Evolutionary conservation across 1,140 invertebrate species (phyloP).

Genomic region (Nymphalis io): DNA sequence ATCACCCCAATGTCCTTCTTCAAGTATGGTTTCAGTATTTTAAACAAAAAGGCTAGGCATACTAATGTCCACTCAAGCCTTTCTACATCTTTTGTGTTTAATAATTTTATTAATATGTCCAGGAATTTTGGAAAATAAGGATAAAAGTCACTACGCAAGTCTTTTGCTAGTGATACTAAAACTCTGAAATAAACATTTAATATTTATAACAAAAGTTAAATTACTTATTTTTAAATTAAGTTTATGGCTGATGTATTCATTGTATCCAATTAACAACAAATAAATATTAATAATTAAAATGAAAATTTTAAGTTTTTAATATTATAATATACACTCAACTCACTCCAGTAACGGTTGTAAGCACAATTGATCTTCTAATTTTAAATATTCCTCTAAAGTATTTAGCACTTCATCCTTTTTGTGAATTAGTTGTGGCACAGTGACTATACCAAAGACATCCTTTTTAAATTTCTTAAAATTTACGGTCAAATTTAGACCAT

Average conservation of each 20-base stretch:
- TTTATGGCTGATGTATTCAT: no score
- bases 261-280: no score
- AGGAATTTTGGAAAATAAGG: constrained; percentile 88
- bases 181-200: constrained; percentile 82
- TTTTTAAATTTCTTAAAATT: constrained; percentile 89
- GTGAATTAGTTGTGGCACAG: constrained; percentile 89
- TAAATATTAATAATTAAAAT: no score
- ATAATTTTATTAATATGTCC: constrained; percentile 85
- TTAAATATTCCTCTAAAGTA: constrained; percentile 86
- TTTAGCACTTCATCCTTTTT: constrained; percentile 89
- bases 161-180: constrained; percentile 90
- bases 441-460: constrained; percentile 87
- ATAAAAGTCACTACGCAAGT: constrained; percentile 94
- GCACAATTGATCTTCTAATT: constrained; percentile 85
- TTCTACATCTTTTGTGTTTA: constrained; percentile 90
- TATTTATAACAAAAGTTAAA: neutral
- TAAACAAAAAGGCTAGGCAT: constrained; percentile 93
- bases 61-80: constrained; percentile 91
- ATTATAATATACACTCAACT: constrained; percentile 68
- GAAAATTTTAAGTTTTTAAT: no score
- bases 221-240: no score
- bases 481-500: constrained; percentile 90
- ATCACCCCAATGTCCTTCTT: constrained; percentile 89
- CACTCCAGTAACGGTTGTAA: constrained; percentile 92
- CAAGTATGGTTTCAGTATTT: constrained; percentile 91